Conservation (phyloP, 1,140 invertebrate species). For the Heterodera schachtii region DNA sequence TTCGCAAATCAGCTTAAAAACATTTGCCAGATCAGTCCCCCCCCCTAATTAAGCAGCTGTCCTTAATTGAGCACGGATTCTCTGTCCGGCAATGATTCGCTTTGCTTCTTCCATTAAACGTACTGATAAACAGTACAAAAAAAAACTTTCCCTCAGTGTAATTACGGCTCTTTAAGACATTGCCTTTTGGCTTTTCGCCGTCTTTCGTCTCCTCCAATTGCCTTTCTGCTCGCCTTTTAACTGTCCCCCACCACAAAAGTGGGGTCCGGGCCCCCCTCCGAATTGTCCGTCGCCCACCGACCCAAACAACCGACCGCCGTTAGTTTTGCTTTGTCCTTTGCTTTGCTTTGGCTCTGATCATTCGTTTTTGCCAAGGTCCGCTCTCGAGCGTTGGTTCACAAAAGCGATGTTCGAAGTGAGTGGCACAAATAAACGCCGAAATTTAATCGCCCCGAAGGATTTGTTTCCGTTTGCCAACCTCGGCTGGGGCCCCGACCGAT, state of each 20-base stretch:
- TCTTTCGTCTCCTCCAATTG: background rate
- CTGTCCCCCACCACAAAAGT: constrained; percentile 1
- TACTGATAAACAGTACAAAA: no score
- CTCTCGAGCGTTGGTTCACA: constrained; percentile 44
- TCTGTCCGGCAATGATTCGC: background rate
- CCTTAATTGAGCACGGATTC: no score
- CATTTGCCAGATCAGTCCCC: no score
- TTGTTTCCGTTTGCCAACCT: constrained; percentile 62
- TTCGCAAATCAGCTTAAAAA: no score
- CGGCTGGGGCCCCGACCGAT: constrained; percentile 57
- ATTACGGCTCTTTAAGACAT: no score
- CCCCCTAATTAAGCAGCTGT: no score
- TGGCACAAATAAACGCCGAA: background rate
- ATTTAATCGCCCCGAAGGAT: constrained; percentile 35
- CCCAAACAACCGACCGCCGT: constrained; percentile 30
- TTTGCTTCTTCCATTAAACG: background rate
- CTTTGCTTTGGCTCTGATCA: background rate
- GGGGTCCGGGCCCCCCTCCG: constrained; percentile 18
- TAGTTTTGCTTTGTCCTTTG: no score
- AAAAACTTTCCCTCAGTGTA: no score
- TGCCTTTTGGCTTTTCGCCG: background rate
- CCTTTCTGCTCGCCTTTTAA: background rate
- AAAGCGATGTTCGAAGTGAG: constrained; percentile 48
- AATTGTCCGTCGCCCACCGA: constrained; percentile 22
- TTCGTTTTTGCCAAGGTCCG: constrained; percentile 24